A percentile compares a stretch with the other conserved stretches of the same genome.
These are phyloP conservation scores for Leucozona laternaria DNA, from an alignment of 2,888 invertebrate species.

Conservation along the genomic window DNA sequence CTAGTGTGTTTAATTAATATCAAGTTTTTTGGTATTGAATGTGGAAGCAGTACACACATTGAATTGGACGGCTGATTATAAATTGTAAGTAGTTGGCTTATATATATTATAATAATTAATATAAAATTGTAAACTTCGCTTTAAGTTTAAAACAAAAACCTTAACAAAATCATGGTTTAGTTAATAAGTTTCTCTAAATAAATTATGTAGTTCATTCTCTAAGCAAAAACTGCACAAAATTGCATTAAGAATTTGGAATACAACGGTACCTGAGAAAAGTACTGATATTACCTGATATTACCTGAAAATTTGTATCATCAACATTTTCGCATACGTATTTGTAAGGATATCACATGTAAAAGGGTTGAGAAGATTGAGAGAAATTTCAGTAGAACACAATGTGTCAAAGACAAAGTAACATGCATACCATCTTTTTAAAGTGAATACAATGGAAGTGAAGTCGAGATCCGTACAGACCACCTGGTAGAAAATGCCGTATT, in stretches of 20 bases:
- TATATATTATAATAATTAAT: background rate
- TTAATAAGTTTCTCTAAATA: background rate
- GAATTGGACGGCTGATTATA: constrained; percentile 10
- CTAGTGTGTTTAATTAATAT: constrained; percentile 9
- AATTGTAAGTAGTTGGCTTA: background rate
- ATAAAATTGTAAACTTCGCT: background rate
- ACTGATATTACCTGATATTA: background rate
- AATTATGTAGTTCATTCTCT: background rate
- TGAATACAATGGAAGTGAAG: no score
- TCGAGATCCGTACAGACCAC: no score
- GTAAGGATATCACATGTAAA: no score
- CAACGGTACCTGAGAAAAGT: background rate
- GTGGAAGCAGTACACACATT: background rate
- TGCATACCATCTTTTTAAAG: no score
- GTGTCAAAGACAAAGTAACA: no score
- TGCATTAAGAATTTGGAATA: background rate
- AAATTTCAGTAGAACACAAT: no score
- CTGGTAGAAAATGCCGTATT: no score
- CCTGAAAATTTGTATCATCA: no score
- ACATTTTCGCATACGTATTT: no score
- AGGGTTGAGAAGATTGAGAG: no score
- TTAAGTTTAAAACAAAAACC: background rate
- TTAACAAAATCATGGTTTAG: background rate
- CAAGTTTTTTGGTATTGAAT: constrained; percentile 29
- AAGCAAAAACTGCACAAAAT: no score